These are phyloP conservation scores for Atlantisia rogersi DNA, from an alignment of 2,113 vertebrate species.

Conservation along the genomic window DNA sequence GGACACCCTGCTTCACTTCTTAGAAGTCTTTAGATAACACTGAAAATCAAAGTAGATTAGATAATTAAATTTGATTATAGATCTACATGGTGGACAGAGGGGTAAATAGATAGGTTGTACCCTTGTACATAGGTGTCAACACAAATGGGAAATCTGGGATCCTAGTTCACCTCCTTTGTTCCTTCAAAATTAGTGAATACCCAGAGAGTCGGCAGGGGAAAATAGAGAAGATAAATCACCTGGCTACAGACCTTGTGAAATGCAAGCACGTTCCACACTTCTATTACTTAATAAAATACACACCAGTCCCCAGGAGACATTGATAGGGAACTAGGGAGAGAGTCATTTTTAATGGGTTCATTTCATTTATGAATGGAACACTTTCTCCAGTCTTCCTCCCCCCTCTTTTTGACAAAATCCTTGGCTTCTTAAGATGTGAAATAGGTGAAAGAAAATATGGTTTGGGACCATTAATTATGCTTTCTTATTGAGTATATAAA, in stretches of 20 bases:
- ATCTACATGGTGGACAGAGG: background rate
- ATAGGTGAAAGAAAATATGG: constrained; percentile 74
- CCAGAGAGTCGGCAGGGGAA: background rate
- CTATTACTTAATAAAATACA: constrained; percentile 54
- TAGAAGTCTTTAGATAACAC: background rate
- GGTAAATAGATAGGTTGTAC: background rate
- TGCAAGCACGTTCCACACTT: background rate
- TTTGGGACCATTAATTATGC: constrained; percentile 78
- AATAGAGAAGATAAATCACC: constrained; percentile 22
- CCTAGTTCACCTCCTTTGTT: background rate
- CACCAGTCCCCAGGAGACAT: background rate
- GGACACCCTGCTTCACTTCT: background rate
- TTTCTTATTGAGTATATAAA: constrained; percentile 83
- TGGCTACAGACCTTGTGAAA: background rate
- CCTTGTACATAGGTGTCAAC: rapidly evolving
- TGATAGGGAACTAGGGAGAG: constrained; percentile 1
- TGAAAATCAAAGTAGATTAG: background rate
- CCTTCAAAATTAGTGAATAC: background rate
- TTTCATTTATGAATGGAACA: constrained; percentile 65
- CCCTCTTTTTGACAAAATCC: constrained; percentile 42
- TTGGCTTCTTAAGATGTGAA: constrained; percentile 70
- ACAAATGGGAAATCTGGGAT: background rate
- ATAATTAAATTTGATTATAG: background rate
- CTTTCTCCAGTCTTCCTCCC: constrained; percentile 8
- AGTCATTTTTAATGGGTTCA: constrained; percentile 51